These are phyloP conservation scores for Agrilus biguttatus DNA, from an alignment of 2,888 invertebrate genomes.

Conservation along the genomic window DNA sequence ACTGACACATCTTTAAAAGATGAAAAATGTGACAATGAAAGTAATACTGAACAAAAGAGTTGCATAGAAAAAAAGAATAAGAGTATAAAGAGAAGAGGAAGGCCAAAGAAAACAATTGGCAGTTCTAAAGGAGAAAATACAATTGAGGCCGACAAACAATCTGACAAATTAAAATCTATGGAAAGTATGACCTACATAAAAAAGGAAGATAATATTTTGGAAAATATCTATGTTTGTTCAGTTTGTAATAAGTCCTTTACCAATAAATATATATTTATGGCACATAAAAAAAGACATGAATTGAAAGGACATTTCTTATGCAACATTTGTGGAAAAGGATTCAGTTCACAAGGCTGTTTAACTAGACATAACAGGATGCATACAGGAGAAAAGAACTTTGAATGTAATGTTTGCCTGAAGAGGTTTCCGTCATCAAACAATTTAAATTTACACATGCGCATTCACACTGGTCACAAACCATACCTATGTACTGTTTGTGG, in stretches of 20 bases:
- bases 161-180: background rate
- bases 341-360: conserved; percentile 12
- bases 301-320: conserved; percentile 20
- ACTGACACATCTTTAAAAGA: conserved; percentile 2
- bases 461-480: conserved; percentile 12
- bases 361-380: conserved; percentile 15
- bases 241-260: conserved; percentile 20
- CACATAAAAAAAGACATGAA: conserved; percentile 14
- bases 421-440: conserved; percentile 12
- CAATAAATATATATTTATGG: conserved; percentile 18
- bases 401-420: conserved; percentile 13
- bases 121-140: background rate
- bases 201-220: conserved; percentile 3
- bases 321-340: conserved; percentile 13
- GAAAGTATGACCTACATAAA: background rate
- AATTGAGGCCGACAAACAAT: background rate
- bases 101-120: background rate
- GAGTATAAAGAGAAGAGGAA: background rate
- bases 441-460: conserved; percentile 11
- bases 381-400: conserved; percentile 14
- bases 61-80: background rate
- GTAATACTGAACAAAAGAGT: conserved; percentile 1
- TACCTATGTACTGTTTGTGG: conserved; percentile 15
- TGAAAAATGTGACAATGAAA: conserved; percentile 2
- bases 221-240: conserved; percentile 12